phyloP scores from a whole-genome alignment of 2,888 invertebrate genomes.

The Chaitophorus viminalis region DNA sequence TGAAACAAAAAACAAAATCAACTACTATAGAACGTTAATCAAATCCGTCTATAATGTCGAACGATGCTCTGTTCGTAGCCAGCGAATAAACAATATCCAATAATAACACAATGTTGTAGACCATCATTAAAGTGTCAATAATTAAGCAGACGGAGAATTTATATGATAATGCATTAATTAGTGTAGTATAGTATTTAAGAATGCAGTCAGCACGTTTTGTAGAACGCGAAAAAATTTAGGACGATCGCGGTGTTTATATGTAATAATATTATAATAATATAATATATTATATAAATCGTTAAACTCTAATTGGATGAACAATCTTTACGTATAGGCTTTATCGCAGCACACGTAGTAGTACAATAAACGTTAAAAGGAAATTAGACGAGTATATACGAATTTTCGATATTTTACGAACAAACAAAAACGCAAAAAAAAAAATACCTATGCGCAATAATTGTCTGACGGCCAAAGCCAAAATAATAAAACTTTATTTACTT shows the following conservation, averaged over 20 bases:
- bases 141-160: too few species aligned
- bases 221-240: not conserved
- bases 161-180: too few species aligned
- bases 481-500: conserved; percentile 42
- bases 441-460: not conserved
- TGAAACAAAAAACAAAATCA: not conserved
- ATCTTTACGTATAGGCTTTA: not conserved
- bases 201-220: not conserved
- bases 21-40: not conserved
- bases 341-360: not conserved
- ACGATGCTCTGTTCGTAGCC: not conserved
- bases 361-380: not conserved
- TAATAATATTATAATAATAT: too few species aligned
- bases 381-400: not conserved
- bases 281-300: not conserved
- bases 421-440: not conserved
- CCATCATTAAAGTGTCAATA: not conserved
- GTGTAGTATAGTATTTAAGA: too few species aligned
- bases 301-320: not conserved
- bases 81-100: not conserved
- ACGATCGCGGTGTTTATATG: too few species aligned
- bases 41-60: not conserved
- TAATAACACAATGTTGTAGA: not conserved
- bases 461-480: not conserved
- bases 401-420: not conserved